Percentiles rank a stretch among this genome's conserved stretches.
These are phyloP conservation scores for Terebella lapidaria DNA, from an alignment of 2,888 invertebrate species.

Conservation along the genomic window DNA sequence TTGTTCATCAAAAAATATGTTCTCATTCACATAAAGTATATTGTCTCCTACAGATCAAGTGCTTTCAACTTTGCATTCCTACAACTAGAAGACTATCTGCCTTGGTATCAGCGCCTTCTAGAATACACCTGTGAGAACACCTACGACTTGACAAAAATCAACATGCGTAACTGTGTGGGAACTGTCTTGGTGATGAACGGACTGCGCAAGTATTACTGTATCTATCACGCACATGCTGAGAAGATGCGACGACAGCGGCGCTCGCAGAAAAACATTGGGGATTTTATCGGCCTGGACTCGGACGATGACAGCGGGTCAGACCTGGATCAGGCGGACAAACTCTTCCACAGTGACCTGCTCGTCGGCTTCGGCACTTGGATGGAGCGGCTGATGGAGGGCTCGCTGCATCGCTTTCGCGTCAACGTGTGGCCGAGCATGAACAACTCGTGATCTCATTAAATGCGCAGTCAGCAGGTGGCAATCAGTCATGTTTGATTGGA, in stretches of 20 bases:
- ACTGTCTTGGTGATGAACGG: conserved; percentile 88
- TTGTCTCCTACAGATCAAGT: conserved; percentile 77
- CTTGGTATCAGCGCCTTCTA: conserved; percentile 88
- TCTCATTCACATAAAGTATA: too few relatives aligned
- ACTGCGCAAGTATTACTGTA: conserved; percentile 94
- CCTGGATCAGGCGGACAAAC: conserved; percentile 27
- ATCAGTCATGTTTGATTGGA: too few relatives aligned
- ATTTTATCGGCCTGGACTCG: conserved; percentile 22
- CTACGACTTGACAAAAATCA: conserved; percentile 78
- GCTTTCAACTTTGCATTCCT: conserved; percentile 91
- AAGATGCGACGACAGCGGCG: neutral
- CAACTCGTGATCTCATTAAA: too few relatives aligned
- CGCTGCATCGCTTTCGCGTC: conserved; percentile 89
- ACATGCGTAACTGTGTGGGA: conserved; percentile 75
- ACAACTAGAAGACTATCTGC: conserved; percentile 83
- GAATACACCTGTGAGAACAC: conserved; percentile 64
- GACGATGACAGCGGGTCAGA: conserved; percentile 21
- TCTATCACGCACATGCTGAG: conserved; percentile 68
- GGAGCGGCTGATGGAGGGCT: conserved; percentile 92
- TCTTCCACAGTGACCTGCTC: conserved; percentile 35
- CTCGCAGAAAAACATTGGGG: neutral
- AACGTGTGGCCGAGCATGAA: conserved; percentile 82
- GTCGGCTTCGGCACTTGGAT: conserved; percentile 94
- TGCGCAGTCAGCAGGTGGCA: too few relatives aligned
- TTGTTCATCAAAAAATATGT: too few relatives aligned